Conservation (phyloP, 2,113 vertebrate species). For the Typhlomys cinereus region DNA sequence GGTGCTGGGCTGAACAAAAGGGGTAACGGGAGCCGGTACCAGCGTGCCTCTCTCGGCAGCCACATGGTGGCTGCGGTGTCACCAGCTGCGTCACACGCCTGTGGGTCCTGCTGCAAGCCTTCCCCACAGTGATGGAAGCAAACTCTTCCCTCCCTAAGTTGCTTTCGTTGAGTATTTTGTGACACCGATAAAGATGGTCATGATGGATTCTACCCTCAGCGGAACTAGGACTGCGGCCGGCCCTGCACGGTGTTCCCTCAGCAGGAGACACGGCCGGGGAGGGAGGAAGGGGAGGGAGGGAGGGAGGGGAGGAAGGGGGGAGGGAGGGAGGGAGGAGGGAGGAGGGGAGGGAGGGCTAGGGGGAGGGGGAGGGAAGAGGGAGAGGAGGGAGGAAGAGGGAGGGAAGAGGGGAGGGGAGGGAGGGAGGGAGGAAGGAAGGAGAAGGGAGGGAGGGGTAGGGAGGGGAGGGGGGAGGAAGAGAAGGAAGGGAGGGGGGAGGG, state of each 20-base stretch:
- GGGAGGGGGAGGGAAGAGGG: not conserved
- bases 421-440: not conserved
- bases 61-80: not conserved
- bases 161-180: not conserved
- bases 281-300: not conserved
- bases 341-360: no score
- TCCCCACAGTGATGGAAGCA: not conserved
- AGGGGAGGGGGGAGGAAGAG: not conserved
- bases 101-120: no score
- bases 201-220: accelerated
- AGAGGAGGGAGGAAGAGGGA: not conserved
- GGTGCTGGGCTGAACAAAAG: not conserved
- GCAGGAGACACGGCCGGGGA: not conserved
- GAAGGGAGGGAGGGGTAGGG: no score
- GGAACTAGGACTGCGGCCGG: accelerated
- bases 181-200: not conserved
- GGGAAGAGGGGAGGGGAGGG: not conserved
- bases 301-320: not conserved
- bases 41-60: not conserved
- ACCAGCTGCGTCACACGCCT: not conserved
- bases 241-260: accelerated
- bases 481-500: not conserved
- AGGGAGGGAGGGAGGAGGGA: not conserved
- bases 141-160: not conserved
- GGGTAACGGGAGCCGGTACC: not conserved